Evolutionary conservation across 2,113 vertebrate species (phyloP), one percentile per base, ranked within the genome.

Genomic region (Hyperopisus bebe): DNA sequence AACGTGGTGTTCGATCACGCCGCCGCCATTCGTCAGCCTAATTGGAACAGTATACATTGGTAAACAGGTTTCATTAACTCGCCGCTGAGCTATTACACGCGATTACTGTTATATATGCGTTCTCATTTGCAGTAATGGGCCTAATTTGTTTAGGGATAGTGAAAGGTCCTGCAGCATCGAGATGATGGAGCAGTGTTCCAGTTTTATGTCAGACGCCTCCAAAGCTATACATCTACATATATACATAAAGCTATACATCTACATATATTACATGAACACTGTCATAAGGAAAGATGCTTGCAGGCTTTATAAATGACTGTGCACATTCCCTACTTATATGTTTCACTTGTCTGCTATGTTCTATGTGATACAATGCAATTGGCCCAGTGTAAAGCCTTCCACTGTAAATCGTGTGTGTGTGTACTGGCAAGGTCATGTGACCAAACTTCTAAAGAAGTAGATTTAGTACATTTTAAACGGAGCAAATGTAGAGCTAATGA

Each of bases 71-170:
- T 87, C 50, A 87, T 53, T 35, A 55, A 87, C 50, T 87, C 3
- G 31, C 3, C 5, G 13, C 85, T 87, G 27, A 51, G 27, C 85
- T 53, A 87, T 87, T 87, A 53, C 48, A 17, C 31, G 3, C 50
- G 31, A 53, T 53, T 55, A 53, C 47, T 53, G 50, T 87, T 87
- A 87, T 53, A 87, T 53, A 53, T 87, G n/a, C 47, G 7, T 51
- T 19, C 47, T 19, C 85, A 55, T 35, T 55, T 87, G 46, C 85
- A 87, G 31, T 53, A 87, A 87, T 87, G 35, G 85, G 17, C 27
- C 9, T 19, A 87, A 87, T 87, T 87, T 87, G 85, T 53, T 87
- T 86, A 84, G 24, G 17, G 50, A 87, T 31, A 53, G 24, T 17
- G 24, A 48, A 87, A 53, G 46, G 17, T 55, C 9, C 44, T 10